Conservation (phyloP, 2,113 vertebrate genomes). For the Spizaetus ornatus region DNA sequence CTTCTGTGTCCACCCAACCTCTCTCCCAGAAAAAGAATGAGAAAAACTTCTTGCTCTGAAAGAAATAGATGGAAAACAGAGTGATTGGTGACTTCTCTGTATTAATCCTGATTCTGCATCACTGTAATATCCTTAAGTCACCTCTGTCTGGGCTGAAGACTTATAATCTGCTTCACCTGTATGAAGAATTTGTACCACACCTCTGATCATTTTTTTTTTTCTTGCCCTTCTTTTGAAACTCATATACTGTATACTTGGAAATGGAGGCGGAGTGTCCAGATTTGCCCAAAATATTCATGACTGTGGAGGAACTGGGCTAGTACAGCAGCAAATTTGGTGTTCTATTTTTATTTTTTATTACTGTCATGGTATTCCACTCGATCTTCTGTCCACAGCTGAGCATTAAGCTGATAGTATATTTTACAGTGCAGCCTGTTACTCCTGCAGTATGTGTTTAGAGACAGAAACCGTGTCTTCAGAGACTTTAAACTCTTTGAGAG, state of each 20-base stretch:
- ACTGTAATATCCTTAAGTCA: neutral
- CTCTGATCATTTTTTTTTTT: neutral
- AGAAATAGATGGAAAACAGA: neutral
- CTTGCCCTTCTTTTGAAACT: neutral
- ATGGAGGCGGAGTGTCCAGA: neutral
- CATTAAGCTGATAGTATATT: neutral
- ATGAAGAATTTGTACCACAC: neutral
- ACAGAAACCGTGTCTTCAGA: neutral
- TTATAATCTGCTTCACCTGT: neutral
- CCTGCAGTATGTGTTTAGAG: neutral
- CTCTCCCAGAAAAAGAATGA: neutral
- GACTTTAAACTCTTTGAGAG: neutral
- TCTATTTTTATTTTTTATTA: neutral
- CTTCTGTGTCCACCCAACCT: neutral
- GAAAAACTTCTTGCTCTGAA: neutral
- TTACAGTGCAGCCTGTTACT: neutral
- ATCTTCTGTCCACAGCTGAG: neutral
- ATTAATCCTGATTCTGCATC: neutral
- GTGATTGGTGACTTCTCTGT: neutral
- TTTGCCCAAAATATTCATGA: rapidly evolving
- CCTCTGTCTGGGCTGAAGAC: neutral
- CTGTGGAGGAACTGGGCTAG: neutral
- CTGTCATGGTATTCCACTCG: neutral
- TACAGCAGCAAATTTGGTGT: neutral
- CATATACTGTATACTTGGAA: neutral